phyloP scores from a whole-genome alignment of 2,113 vertebrate genomes.

The Podiceps cristatus region DNA sequence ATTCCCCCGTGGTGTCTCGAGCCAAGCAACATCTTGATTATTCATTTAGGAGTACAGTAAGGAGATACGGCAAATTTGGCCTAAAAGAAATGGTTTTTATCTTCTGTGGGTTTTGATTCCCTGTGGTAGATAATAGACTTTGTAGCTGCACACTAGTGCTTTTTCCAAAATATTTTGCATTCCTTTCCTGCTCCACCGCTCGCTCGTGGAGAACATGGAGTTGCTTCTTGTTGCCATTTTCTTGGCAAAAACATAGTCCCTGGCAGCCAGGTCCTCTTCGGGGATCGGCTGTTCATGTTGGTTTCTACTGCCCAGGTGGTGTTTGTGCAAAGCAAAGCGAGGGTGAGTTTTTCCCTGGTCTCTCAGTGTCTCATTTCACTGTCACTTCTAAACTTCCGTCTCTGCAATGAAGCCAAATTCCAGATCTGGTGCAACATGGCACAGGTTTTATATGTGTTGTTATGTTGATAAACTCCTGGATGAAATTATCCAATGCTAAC shows the following conservation, averaged over 20 bases:
- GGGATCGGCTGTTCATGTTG: accelerated
- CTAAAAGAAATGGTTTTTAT: constrained; percentile 46
- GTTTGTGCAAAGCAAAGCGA: background rate
- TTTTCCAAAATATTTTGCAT: background rate
- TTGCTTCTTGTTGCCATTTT: background rate
- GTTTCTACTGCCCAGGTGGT: background rate
- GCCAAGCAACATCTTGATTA: constrained; percentile 70
- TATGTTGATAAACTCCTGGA: background rate
- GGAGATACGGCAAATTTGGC: constrained; percentile 12
- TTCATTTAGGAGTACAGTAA: constrained; percentile 49
- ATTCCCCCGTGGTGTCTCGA: constrained; percentile 61
- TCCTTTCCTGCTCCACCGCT: background rate
- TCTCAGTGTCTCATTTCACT: background rate
- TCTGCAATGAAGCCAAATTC: background rate
- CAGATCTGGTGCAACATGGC: background rate
- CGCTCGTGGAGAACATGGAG: accelerated
- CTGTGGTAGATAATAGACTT: background rate
- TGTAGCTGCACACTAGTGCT: background rate
- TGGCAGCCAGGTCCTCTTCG: background rate
- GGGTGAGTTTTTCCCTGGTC: background rate
- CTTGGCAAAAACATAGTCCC: background rate
- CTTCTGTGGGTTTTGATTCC: background rate
- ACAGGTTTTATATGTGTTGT: accelerated
- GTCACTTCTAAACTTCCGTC: background rate
- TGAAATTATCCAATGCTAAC: background rate